Base-by-base conservation (phyloP, 1,140 invertebrate genomes). In the Pogonognathellus flavescens region DNA sequence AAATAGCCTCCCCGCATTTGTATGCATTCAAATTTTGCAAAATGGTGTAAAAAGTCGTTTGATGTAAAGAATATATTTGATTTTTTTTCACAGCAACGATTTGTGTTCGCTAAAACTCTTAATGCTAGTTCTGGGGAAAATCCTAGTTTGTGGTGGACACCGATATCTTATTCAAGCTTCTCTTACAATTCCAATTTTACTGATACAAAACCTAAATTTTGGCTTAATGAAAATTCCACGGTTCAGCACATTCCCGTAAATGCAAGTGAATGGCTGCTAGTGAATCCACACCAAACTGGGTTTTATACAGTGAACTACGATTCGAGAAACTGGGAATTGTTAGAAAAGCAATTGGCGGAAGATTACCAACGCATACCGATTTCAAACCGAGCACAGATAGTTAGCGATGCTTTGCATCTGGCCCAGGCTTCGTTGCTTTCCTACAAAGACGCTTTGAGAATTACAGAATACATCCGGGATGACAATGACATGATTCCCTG, bases 231-330 rank as follows among this genome's bases (percentile, higher is more conserved):
- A 50, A 76, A 5, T 49, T 76, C 70, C 0, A 14, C 70, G 1
- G n/a, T 31, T 8, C 41, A 76, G 49, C 2, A 76, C 2, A 76
- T 76, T 76, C 41, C 70, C n/a, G 31, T 31, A n/a, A 50, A 41
- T 8, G 14, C 13, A n/a, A 90, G 93, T 53, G 92, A 95, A 20
- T 96, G 95, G 95, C 90, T 95, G 6, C 93, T 97, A 52, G 94
- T 95, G 22, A 97, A 96, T 90, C 90, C 96, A 59, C 93, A 95
- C 88, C 93, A 96, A 89, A 96, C 94, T 80, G 95, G 95, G 22
- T 96, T 95, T 88, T 97, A 96, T 89, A 92, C 95, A 57, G 94
- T 96, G 0, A 97, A 96, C 90, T 97, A 97, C 89, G 96, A 97
- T 86, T 89, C 91, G 49, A 90, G 91, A 11, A 97, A 97, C 89